Evolutionary conservation across 1,140 invertebrate genomes (phyloP), one percentile per base, ranked within the genome.

Genomic region (Caenorhabditis tropicalis): DNA sequence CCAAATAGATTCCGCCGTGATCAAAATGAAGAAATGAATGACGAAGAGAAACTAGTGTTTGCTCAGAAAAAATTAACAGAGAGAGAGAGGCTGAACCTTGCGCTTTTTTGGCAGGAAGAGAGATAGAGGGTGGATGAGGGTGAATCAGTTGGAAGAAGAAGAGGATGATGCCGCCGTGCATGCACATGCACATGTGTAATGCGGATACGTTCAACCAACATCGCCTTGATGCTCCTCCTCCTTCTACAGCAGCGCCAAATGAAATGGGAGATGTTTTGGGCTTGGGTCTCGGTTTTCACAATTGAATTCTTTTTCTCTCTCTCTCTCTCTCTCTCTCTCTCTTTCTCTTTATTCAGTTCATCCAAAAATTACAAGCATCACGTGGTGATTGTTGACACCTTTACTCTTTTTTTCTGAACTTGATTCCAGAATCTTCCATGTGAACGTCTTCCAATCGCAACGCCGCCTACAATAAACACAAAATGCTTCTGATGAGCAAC

Each of bases 201-300:
- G 65, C 65, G 36, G 65, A 74, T 74, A 74, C 65, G 65, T 74
- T 74, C 65, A 27, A n/a, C 6, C 10, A 1, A 51, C 48, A 15
- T 51, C 49, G 16, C 6, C 15, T 5, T 51, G 49, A 53, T 29
- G 56, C 56, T 58, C 56, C 56, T 58, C 27, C 56, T 27, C 29
- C 56, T 58, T 51, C n/a, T 51, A 33, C 29, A 33, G 58, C 58
- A 51, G 29, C 58, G 24, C 65, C 65, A 74, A 74, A 74, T 74
- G 65, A 74, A 74, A 74, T 74, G 65, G 65, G 65, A 74, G 65
- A 74, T 74, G 65, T 74, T 74, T 43, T 74, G 36, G 65, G 65
- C 19, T 33, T n/a, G 6, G 36, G 65, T 74, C 65, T 74, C 65
- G 65, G n/a, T 74, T 74, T 74, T 74, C 65, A 74, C 65, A 74